Conservation (phyloP, 2,113 vertebrate species). For the Illadopsis cleaveri region DNA sequence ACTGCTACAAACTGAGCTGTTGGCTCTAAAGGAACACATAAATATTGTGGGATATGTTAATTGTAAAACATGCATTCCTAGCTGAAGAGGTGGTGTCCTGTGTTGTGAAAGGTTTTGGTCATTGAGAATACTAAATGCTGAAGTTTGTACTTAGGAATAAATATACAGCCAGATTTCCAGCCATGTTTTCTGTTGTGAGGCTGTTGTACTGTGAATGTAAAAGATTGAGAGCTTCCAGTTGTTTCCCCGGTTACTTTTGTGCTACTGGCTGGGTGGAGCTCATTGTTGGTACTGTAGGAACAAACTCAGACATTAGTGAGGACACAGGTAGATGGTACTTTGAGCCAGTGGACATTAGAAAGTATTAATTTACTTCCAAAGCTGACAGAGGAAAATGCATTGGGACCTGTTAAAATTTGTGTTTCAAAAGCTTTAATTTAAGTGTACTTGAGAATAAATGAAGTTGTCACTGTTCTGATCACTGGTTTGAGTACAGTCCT, state of each 20-base stretch:
- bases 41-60: neutral
- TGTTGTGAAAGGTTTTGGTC: neutral
- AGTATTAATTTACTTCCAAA: constrained; percentile 68
- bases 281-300: constrained; percentile 51
- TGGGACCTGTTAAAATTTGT: constrained; percentile 8
- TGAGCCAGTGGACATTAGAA: constrained; percentile 57
- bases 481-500: neutral
- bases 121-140: neutral
- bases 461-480: neutral
- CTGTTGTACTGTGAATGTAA: neutral
- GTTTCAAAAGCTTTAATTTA: constrained; percentile 65
- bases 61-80: neutral
- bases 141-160: neutral
- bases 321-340: constrained; percentile 37
- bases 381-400: neutral
- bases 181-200: neutral
- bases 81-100: neutral
- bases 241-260: neutral
- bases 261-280: constrained; percentile 38
- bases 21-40: neutral
- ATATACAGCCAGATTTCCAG: neutral
- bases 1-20: neutral
- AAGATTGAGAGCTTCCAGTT: neutral
- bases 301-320: constrained; percentile 30
- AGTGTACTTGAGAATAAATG: neutral